Evolutionary conservation across 2,888 invertebrate species (phyloP).

Genomic region (Periphyllus acericola): DNA sequence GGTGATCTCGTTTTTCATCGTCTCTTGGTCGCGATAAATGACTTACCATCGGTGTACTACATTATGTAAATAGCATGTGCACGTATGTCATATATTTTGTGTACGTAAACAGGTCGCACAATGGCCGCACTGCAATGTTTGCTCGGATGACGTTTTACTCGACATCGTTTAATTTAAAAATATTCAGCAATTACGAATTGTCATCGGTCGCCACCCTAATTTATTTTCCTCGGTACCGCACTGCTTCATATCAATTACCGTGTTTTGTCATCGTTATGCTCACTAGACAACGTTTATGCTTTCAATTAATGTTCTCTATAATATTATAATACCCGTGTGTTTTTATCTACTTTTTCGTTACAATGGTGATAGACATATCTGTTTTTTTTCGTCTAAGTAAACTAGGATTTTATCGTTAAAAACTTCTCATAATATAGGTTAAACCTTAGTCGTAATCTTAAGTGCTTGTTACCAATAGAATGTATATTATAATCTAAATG

Average conservation of each 20-base stretch:
- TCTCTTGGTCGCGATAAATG: neutral
- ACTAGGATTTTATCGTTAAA: neutral
- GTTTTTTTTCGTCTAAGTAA: neutral
- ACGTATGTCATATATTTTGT: neutral
- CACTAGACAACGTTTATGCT: neutral
- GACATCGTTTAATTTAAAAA: neutral
- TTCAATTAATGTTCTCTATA: neutral
- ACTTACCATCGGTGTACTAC: neutral
- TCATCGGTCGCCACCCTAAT: neutral
- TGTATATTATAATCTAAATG: neutral
- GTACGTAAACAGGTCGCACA: too few relatives aligned
- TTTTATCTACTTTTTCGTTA: neutral
- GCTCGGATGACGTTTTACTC: neutral
- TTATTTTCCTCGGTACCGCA: conserved; percentile 2
- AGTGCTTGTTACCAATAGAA: conserved; percentile 21
- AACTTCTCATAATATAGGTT: neutral
- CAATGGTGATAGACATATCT: neutral
- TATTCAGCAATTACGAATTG: neutral
- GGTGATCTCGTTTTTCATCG: too few relatives aligned
- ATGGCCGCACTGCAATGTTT: neutral
- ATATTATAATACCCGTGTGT: neutral
- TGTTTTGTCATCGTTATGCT: neutral
- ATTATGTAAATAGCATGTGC: neutral
- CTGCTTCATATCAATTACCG: neutral
- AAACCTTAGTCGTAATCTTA: conserved; percentile 28